Conservation (phyloP, 37 sponge, comb jelly and placozoan species). For the Chondrosia reniformis region DNA sequence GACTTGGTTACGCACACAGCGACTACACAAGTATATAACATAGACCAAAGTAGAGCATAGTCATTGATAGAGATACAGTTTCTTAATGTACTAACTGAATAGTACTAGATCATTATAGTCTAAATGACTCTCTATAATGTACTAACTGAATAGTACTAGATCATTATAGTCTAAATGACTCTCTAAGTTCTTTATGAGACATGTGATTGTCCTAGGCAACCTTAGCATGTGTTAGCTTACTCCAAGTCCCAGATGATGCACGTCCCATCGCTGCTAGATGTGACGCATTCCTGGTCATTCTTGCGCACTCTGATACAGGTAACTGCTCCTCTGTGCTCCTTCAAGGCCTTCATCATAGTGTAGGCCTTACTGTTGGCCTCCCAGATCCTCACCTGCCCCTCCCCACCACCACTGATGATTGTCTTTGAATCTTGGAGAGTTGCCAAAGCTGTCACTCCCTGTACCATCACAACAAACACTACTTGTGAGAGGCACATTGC, state of each 20-base stretch:
- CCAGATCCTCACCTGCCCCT: slow-evolving; percentile 98
- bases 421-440: slow-evolving; percentile 60
- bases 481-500: neutral
- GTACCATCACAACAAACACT: neutral
- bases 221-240: too few species aligned
- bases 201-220: too few species aligned
- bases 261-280: slow-evolving; percentile 88
- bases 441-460: slow-evolving; percentile 95
- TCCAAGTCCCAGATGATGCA: slow-evolving; percentile 98
- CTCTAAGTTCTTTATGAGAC: too few species aligned
- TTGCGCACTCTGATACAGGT: slow-evolving; percentile 78
- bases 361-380: slow-evolving; percentile 54
- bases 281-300: slow-evolving; percentile 82
- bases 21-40: slow-evolving; percentile 24
- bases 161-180: too few species aligned
- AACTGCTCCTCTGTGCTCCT: slow-evolving; percentile 93
- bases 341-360: slow-evolving; percentile 85
- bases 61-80: neutral
- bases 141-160: too few species aligned
- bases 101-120: neutral
- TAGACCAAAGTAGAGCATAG: neutral
- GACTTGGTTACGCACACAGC: slow-evolving; percentile 85
- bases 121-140: too few species aligned
- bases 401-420: slow-evolving; percentile 96
- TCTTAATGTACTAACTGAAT: neutral